Evolutionary conservation across 2,113 vertebrate genomes (phyloP), one percentile per base, ranked within the genome.

Genomic region (Eretmochelys imbricata): DNA sequence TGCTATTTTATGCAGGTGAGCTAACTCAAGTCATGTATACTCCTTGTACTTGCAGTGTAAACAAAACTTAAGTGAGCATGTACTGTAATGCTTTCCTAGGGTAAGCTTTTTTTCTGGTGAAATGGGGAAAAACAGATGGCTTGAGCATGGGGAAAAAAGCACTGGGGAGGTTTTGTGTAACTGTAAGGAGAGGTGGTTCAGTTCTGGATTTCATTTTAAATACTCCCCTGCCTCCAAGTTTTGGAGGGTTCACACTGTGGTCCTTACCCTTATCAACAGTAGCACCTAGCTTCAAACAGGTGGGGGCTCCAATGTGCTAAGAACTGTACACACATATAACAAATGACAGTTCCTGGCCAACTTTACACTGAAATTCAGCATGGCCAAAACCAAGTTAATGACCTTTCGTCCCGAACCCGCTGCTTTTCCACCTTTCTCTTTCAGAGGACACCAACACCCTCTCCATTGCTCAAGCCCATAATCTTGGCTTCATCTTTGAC

Each of bases 71-170:
- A 80, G 76, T 22, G 51, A 81, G 78, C 8, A 10, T 27, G 80
- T 91, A 78, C 46, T 94, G 84, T 86, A 93, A 89, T 69, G 82
- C 89, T 72, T 91, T 75, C 79, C 87, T 46, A 35, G 46, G 85
- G 95, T 65, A 89, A 35, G 42, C 75, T 8, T 90, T 75, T 75
- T 84, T 75, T 91, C 84, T 94, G 90, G 95, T 79, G 9, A 72
- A 72, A 72, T 38, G 9, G 65, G 35, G 35, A 72, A n/a, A 72
- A n/a, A 72, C 65, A 72, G 17, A 72, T 72, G n/a, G 17, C 19
- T 69, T 69, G 48, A 0, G 0, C 82, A 54, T 53, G 86, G 87
- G 78, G 93, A 83, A 31, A 59, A 89, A 80, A 57, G 94, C 80
- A 62, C 29, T 80, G 87, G 38, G 46, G 62, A 90, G 72, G 69